Evolutionary conservation across 2,797 vertebrate species (phyloP).

Genomic region (Pogoniulus pusillus): DNA sequence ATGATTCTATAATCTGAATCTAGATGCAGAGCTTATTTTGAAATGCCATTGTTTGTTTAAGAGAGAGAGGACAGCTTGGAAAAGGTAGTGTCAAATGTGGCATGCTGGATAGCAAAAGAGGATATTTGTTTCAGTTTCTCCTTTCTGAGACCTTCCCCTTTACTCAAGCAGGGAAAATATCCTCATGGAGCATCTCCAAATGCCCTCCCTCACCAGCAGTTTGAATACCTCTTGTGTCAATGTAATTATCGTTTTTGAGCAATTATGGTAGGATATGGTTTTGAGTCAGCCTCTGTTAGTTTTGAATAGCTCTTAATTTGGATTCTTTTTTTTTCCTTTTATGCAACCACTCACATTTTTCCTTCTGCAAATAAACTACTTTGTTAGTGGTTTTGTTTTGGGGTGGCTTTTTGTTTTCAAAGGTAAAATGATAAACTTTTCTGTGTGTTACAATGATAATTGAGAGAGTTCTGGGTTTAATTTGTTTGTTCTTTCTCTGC

Average conservation of each 20-base stretch:
- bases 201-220: background rate
- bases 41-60: background rate
- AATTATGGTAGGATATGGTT: background rate
- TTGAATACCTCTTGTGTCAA: background rate
- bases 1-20: background rate
- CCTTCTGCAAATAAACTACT: background rate
- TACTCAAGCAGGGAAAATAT: background rate
- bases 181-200: background rate
- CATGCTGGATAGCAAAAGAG: background rate
- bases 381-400: background rate
- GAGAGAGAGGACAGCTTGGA: background rate
- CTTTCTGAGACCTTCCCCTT: background rate
- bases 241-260: background rate
- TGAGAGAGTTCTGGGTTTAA: rapidly evolving
- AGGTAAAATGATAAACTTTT: background rate
- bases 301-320: background rate
- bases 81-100: background rate
- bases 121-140: background rate
- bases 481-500: background rate
- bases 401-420: background rate
- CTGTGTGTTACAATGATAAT: background rate
- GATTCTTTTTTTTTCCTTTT: background rate
- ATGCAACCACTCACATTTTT: background rate
- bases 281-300: background rate
- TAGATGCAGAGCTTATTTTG: background rate